Evolutionary conservation across 2,888 invertebrate species (phyloP).

Genomic region (Eupithecia centaureata): DNA sequence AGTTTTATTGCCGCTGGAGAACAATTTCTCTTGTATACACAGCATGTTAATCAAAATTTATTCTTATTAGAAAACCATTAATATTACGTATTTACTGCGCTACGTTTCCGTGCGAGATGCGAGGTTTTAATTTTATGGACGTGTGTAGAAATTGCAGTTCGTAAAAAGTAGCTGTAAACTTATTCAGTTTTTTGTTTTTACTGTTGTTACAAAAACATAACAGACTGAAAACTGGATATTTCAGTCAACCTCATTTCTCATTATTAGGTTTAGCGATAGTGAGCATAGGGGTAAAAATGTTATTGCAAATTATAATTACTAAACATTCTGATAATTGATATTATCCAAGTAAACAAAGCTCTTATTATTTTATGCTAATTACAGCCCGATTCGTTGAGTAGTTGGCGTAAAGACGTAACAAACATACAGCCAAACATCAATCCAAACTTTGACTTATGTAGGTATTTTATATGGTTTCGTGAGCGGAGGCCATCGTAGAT

Average conservation of each 20-base stretch:
- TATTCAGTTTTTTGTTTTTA: too few species aligned
- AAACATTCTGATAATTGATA: too few species aligned
- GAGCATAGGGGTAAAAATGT: too few species aligned
- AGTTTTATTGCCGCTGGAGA: slow-evolving; percentile 21
- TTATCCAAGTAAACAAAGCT: too few species aligned
- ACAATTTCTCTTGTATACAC: slow-evolving; percentile 26
- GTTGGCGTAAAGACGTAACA: background rate
- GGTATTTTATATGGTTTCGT: background rate
- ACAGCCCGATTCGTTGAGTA: background rate
- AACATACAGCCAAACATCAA: background rate
- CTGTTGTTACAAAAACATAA: too few species aligned
- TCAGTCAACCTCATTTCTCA: too few species aligned
- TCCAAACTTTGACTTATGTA: background rate
- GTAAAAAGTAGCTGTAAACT: too few species aligned
- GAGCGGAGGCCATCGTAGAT: background rate
- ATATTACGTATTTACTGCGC: background rate
- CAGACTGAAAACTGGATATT: too few species aligned
- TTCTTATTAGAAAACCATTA: slow-evolving; percentile 31
- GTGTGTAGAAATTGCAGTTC: background rate
- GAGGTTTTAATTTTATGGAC: background rate
- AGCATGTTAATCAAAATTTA: slow-evolving; percentile 28
- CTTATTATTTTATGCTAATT: too few species aligned
- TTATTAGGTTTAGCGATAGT: too few species aligned
- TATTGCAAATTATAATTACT: too few species aligned
- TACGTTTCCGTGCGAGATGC: background rate